These are phyloP conservation scores for Pachycephus smyrnensis DNA, from an alignment of 2,888 invertebrate species.

Conservation along the genomic window DNA sequence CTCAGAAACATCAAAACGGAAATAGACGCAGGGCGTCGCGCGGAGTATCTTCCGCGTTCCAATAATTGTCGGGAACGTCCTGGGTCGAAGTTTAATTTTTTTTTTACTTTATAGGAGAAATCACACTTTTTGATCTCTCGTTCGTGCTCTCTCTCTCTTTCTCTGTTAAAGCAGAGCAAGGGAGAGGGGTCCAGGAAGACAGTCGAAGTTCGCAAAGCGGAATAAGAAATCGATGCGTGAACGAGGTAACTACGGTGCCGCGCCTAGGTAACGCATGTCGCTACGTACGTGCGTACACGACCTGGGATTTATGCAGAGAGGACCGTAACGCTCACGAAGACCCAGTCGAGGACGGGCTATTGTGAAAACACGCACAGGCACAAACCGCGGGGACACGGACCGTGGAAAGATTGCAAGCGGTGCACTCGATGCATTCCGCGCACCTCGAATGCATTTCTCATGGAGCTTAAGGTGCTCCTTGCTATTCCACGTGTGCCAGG, in stretches of 20 bases:
- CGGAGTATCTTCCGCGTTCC: constrained; percentile 54
- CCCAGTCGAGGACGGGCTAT: too few species aligned
- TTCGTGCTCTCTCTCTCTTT: neutral
- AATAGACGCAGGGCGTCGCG: constrained; percentile 44
- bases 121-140: neutral
- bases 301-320: constrained; percentile 51
- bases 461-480: constrained; percentile 53
- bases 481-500: constrained; percentile 61
- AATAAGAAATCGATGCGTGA: constrained; percentile 43
- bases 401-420: neutral
- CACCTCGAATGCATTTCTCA: constrained; percentile 61
- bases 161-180: too few species aligned
- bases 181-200: neutral
- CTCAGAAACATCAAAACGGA: constrained; percentile 40
- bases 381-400: neutral
- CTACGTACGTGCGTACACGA: constrained; percentile 48
- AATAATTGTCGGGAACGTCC: constrained; percentile 49
- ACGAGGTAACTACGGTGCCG: constrained; percentile 47
- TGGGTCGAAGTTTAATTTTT: constrained; percentile 18
- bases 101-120: neutral
- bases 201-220: neutral
- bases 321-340: constrained; percentile 38
- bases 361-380: too few species aligned
- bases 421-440: constrained; percentile 56
- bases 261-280: constrained; percentile 49